Conservation (phyloP, 2,888 invertebrate genomes). For the Cryptosula pallasiana region DNA sequence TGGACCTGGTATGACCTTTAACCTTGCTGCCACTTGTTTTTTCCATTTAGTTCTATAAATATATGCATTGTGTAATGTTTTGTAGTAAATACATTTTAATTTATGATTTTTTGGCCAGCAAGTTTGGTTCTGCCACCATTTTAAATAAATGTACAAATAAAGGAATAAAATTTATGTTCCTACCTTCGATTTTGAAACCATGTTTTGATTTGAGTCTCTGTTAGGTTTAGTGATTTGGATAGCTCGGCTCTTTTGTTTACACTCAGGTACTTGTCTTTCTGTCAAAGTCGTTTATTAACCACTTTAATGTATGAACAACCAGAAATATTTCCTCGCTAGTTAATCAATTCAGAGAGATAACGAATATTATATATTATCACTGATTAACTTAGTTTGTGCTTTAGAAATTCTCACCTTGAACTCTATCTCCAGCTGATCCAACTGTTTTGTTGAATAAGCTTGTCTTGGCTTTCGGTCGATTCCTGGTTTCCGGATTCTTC, state of each 20-base stretch:
- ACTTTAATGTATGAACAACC: no score
- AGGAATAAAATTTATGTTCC: no score
- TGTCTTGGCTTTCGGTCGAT: conserved; percentile 90
- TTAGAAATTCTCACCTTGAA: conserved; percentile 64
- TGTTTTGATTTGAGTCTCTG: conserved; percentile 93
- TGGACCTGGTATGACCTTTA: conserved; percentile 83
- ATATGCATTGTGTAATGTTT: no score
- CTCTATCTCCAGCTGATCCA: conserved; percentile 84
- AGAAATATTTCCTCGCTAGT: no score
- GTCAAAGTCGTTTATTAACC: no score
- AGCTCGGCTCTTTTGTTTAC: conserved; percentile 91
- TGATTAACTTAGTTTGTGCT: not conserved
- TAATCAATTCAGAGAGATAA: no score
- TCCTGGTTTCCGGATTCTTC: conserved; percentile 78
- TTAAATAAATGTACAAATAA: no score
- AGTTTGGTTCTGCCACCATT: no score
- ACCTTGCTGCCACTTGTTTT: conserved; percentile 82
- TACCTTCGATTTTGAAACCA: conserved; percentile 85
- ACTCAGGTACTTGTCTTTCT: conserved; percentile 88
- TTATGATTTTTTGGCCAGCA: no score
- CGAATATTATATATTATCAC: no score
- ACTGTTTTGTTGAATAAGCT: conserved; percentile 89
- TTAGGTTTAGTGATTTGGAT: conserved; percentile 78
- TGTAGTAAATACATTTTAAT: no score
- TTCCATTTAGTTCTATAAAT: conserved; percentile 85